Conservation (phyloP, 2,797 vertebrate species). For the Apodemus agrarius region DNA sequence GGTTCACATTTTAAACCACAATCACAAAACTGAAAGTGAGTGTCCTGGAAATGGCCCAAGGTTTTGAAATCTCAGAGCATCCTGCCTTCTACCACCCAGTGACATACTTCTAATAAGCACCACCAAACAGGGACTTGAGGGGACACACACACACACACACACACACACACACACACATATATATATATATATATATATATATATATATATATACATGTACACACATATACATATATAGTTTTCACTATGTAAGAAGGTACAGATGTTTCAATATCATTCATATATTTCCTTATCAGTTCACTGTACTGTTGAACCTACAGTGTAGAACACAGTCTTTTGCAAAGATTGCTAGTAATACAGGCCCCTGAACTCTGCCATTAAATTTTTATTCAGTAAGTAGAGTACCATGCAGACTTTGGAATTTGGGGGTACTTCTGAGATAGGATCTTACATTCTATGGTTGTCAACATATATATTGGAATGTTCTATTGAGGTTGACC, state of each 20-base stretch:
- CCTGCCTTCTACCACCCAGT: background rate
- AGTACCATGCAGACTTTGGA: background rate
- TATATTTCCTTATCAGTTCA: background rate
- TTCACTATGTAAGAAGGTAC: background rate
- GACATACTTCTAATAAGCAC: background rate
- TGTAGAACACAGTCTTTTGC: background rate
- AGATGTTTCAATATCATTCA: background rate
- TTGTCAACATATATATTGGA: background rate
- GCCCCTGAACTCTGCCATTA: background rate
- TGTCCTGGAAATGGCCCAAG: background rate
- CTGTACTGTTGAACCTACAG: background rate
- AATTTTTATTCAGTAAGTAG: background rate
- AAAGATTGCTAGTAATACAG: background rate
- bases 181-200: too few relatives aligned
- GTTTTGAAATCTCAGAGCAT: background rate
- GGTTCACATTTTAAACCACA: background rate
- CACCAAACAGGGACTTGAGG: background rate
- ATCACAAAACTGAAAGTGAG: background rate
- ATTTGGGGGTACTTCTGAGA: conserved; percentile 32
- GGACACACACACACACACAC: too few relatives aligned
- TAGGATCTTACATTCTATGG: background rate
- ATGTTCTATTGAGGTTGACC: background rate
- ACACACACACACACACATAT: too few relatives aligned
- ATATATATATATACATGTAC: too few relatives aligned
- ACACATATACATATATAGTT: too few relatives aligned